Percentiles rank a stretch among this genome's conserved stretches.
These are phyloP conservation scores for Halcyon smyrnensis DNA, from an alignment of 2,797 vertebrate genomes.

Conservation along the genomic window DNA sequence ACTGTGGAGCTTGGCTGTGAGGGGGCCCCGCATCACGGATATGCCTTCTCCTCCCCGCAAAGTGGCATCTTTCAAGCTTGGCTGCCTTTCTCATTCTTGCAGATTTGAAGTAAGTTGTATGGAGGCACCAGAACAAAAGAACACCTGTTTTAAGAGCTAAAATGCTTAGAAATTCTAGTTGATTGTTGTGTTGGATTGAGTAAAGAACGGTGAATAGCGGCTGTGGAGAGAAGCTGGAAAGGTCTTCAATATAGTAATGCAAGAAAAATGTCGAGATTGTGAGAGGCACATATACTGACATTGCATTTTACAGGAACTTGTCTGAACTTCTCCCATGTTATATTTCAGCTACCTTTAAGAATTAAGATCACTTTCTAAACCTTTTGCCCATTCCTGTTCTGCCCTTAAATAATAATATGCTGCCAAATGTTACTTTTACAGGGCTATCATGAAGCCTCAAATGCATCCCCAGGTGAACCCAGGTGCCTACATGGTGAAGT, in stretches of 20 bases:
- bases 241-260: neutral
- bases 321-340: neutral
- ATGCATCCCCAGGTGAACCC: neutral
- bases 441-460: neutral
- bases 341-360: neutral
- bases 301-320: neutral
- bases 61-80: fast-evolving
- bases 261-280: too few relatives aligned
- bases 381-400: neutral
- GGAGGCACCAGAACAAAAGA: neutral
- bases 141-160: too few relatives aligned
- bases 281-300: neutral
- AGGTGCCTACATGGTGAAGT: neutral
- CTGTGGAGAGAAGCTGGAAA: neutral
- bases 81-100: too few relatives aligned
- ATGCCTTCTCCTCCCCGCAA: fast-evolving
- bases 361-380: neutral
- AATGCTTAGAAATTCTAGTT: neutral
- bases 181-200: neutral
- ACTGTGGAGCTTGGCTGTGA: neutral
- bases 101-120: neutral
- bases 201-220: neutral
- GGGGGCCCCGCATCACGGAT: fast-evolving
- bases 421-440: neutral
- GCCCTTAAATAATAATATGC: neutral